A percentile compares a stretch with the other conserved stretches of the same genome.
phyloP scores from a whole-genome alignment of 2,797 vertebrate species.

The Pangasius mekongensis region DNA sequence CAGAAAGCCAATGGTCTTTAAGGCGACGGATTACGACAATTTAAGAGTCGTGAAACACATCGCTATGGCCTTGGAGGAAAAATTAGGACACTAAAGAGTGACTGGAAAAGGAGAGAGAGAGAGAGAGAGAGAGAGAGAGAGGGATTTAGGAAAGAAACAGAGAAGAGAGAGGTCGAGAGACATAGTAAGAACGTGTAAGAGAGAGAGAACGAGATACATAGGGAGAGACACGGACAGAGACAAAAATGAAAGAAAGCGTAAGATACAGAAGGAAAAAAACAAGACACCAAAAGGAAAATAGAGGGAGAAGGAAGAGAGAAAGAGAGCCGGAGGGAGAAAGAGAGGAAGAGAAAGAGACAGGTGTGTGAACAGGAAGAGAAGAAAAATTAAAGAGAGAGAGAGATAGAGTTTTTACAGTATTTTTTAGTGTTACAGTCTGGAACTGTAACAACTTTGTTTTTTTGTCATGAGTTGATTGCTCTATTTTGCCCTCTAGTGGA shows the following conservation, averaged over 20 bases:
- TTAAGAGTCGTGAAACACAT: constrained; percentile 58
- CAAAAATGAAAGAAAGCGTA: background rate
- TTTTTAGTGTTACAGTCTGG: background rate
- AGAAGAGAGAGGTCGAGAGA: background rate
- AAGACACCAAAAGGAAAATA: background rate
- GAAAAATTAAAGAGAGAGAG: too few species aligned
- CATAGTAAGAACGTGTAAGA: background rate
- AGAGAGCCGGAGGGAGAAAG: background rate
- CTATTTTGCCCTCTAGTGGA: background rate
- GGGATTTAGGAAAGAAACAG: background rate
- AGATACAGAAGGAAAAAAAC: background rate
- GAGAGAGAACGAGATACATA: constrained; percentile 12
- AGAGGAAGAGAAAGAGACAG: background rate
- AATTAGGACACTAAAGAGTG: background rate
- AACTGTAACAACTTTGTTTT: background rate
- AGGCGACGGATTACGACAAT: constrained; percentile 53
- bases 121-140: constrained; percentile 12
- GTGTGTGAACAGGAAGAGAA: background rate
- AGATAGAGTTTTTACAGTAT: too few species aligned
- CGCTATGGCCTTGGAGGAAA: constrained; percentile 44
- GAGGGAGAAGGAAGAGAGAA: background rate
- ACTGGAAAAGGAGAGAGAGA: background rate
- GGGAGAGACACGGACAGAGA: background rate
- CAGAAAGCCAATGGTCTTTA: constrained; percentile 56
- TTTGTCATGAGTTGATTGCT: background rate